Evolutionary conservation across 2,888 invertebrate species (phyloP).

Genomic region (Kuschelorhynchus macadamiae): DNA sequence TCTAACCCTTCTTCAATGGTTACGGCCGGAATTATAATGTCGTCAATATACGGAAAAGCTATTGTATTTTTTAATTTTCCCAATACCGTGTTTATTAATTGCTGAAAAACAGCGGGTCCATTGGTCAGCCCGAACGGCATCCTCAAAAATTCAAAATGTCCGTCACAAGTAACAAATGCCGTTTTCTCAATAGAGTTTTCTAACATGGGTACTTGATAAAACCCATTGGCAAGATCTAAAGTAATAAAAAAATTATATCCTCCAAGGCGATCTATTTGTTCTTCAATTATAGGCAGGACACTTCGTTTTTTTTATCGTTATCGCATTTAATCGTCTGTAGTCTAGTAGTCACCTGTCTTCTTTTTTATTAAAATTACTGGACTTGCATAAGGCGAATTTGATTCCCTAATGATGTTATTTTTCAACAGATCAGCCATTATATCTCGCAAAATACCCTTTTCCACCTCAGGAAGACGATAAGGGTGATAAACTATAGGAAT

Average conservation of each 20-base stretch:
- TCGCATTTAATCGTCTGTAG: slow-evolving; percentile 43
- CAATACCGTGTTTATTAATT: slow-evolving; percentile 48
- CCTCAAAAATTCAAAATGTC: slow-evolving; percentile 42
- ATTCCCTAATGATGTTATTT: too few species aligned
- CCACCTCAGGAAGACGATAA: neutral
- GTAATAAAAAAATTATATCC: slow-evolving; percentile 32
- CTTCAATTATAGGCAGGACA: slow-evolving; percentile 44
- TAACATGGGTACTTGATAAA: slow-evolving; percentile 29
- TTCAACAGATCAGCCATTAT: neutral
- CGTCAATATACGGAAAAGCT: slow-evolving; percentile 46
- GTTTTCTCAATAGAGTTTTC: slow-evolving; percentile 56
- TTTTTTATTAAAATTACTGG: slow-evolving; percentile 50
- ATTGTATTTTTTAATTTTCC: slow-evolving; percentile 17
- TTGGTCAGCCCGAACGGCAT: slow-evolving; percentile 9
- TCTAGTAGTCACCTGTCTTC: slow-evolving; percentile 45
- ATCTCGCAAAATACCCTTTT: slow-evolving; percentile 1
- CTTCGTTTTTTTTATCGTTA: slow-evolving; percentile 35
- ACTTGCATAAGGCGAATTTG: slow-evolving; percentile 31
- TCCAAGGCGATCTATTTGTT: slow-evolving; percentile 50
- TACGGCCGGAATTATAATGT: slow-evolving; percentile 41
- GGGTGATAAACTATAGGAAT: neutral
- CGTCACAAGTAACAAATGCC: slow-evolving; percentile 56
- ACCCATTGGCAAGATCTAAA: slow-evolving; percentile 56
- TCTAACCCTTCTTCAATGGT: slow-evolving; percentile 38
- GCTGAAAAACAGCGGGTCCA: slow-evolving; percentile 22